These are phyloP conservation scores for Chromobotia macracanthus DNA, from an alignment of 2,797 vertebrate species.

Conservation along the genomic window DNA sequence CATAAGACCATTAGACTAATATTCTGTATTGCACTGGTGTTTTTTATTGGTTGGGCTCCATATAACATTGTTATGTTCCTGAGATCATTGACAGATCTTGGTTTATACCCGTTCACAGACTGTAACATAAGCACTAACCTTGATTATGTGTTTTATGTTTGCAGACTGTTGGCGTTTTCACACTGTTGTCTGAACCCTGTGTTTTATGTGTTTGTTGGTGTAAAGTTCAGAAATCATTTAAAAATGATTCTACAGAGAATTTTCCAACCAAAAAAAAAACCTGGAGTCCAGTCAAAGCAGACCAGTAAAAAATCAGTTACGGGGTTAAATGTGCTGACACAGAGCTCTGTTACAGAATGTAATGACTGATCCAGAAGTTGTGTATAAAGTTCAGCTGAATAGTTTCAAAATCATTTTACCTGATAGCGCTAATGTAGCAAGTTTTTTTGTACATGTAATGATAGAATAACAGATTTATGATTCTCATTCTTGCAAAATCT, in stretches of 20 bases:
- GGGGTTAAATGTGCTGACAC: too few relatives aligned
- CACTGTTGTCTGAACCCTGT: slow-evolving; percentile 93
- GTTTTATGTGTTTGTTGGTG: slow-evolving; percentile 88
- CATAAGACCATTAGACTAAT: slow-evolving; percentile 86
- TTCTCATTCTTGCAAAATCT: too few relatives aligned
- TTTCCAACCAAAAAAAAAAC: too few relatives aligned
- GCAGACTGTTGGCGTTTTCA: slow-evolving; percentile 84
- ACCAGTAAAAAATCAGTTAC: too few relatives aligned
- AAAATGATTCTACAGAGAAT: slow-evolving; percentile 62
- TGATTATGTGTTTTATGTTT: slow-evolving; percentile 76
- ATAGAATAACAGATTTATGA: too few relatives aligned
- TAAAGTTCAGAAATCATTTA: slow-evolving; percentile 88
- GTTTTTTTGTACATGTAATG: too few relatives aligned
- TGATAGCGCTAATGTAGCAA: too few relatives aligned
- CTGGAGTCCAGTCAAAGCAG: too few relatives aligned
- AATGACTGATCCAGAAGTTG: too few relatives aligned
- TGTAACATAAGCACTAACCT: slow-evolving; percentile 69
- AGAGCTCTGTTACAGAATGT: too few relatives aligned
- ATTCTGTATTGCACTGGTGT: slow-evolving; percentile 82
- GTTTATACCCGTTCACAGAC: neutral
- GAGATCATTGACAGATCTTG: slow-evolving; percentile 63
- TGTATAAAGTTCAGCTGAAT: too few relatives aligned
- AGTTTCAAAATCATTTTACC: too few relatives aligned
- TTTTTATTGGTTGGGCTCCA: slow-evolving; percentile 91
- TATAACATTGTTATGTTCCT: slow-evolving; percentile 87